A percentile compares a stretch with the other conserved stretches of the same genome.
These are phyloP conservation scores for Cygnus olor DNA, from an alignment of 2,797 vertebrate species.

Conservation along the genomic window DNA sequence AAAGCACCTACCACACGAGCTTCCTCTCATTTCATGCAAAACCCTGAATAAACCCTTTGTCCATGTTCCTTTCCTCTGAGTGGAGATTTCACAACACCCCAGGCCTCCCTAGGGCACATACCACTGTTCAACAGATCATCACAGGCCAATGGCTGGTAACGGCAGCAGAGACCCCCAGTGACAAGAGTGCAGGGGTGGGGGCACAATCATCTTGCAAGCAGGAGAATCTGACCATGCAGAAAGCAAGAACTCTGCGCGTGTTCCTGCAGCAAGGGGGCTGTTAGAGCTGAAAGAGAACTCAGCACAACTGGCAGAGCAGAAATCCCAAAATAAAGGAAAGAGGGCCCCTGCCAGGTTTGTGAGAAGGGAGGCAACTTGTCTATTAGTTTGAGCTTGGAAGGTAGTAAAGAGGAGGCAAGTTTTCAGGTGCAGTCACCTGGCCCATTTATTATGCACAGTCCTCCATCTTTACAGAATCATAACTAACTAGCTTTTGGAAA, in stretches of 20 bases:
- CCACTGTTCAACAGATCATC: not conserved
- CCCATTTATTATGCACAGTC: not conserved
- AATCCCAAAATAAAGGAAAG: not conserved
- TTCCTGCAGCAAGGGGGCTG: not conserved
- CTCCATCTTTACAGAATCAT: not conserved
- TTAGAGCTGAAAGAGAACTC: not conserved
- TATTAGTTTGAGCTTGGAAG: not conserved
- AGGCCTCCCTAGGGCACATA: rapidly evolving
- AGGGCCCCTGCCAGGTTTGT: not conserved
- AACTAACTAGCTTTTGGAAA: not conserved
- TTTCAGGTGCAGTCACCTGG: not conserved
- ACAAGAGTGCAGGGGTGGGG: not conserved
- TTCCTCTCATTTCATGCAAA: not conserved
- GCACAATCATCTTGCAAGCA: not conserved
- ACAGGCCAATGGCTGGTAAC: rapidly evolving
- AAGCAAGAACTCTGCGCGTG: not conserved
- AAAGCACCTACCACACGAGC: not conserved
- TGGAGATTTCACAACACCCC: not conserved
- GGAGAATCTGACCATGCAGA: not conserved
- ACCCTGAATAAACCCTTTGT: not conserved
- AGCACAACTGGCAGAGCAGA: not conserved
- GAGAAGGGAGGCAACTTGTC: not conserved
- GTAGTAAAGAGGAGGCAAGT: not conserved
- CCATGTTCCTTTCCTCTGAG: not conserved
- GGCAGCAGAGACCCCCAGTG: not conserved